Percentiles rank a stretch among this genome's conserved stretches.
phyloP scores from a whole-genome alignment of 2,113 vertebrate species.

The Axis porcinus region DNA sequence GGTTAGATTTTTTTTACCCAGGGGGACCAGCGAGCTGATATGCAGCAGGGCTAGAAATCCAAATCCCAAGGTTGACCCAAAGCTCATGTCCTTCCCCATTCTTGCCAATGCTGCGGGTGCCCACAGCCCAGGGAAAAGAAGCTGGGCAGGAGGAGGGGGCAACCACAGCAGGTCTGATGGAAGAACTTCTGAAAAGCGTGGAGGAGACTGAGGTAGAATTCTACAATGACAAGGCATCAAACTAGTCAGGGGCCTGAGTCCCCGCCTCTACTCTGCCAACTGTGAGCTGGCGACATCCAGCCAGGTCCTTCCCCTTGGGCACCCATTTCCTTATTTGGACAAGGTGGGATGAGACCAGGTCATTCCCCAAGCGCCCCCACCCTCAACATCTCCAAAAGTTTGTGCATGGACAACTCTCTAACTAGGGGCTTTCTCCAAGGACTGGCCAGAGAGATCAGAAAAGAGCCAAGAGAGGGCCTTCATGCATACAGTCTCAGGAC shows the following conservation, averaged over 20 bases:
- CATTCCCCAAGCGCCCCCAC: neutral
- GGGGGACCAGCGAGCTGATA: neutral
- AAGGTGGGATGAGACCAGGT: neutral
- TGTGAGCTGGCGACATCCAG: neutral
- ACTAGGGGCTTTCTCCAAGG: neutral
- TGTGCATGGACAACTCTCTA: neutral
- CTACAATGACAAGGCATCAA: neutral
- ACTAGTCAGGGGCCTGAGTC: neutral
- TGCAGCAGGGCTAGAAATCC: neutral
- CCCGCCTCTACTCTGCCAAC: neutral
- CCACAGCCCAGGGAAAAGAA: neutral
- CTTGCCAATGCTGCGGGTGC: neutral
- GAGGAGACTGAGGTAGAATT: neutral
- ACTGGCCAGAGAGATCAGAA: neutral
- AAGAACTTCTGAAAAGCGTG: neutral
- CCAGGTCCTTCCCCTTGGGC: neutral
- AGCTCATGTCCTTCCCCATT: neutral
- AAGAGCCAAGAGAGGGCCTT: neutral
- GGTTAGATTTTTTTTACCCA: neutral
- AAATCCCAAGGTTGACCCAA: neutral
- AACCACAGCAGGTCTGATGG: neutral
- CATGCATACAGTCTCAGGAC: fast-evolving
- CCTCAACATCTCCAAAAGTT: neutral
- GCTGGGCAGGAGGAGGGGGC: neutral
- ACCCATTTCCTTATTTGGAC: neutral